Conservation (phyloP, 1,140 invertebrate genomes). For the Euborellia annulipes region DNA sequence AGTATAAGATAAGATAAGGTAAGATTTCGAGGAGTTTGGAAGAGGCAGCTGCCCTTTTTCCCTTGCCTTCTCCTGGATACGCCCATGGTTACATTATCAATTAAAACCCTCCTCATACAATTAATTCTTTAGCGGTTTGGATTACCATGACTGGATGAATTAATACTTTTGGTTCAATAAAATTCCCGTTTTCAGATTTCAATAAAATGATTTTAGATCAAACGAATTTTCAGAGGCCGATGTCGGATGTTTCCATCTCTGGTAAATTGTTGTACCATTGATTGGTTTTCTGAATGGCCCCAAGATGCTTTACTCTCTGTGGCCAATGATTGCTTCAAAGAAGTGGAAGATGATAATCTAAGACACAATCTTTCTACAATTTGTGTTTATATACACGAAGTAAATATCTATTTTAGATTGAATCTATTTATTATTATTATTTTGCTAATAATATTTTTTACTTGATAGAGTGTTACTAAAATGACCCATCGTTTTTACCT, state of each 20-base stretch:
- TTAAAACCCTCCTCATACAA: no score
- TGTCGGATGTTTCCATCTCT: conserved; percentile 80
- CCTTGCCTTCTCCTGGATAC: no score
- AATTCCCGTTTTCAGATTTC: no score
- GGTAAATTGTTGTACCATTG: conserved; percentile 85
- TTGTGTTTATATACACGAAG: conserved; percentile 60
- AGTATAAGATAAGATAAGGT: no score
- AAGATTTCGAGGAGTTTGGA: no score
- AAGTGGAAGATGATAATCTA: conserved; percentile 27
- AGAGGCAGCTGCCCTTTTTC: no score
- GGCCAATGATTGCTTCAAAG: conserved; percentile 39
- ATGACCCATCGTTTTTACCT: conserved; percentile 56
- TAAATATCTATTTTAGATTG: conserved; percentile 17
- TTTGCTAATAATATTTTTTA: conserved; percentile 1
- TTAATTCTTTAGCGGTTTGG: no score
- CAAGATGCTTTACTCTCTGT: conserved; percentile 72
- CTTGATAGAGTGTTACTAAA: conserved; percentile 50
- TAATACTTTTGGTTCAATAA: no score
- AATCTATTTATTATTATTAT: conserved; percentile 2
- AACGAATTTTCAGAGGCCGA: conserved; percentile 36
- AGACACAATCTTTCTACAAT: conserved; percentile 42
- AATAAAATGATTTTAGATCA: no score
- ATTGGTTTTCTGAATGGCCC: conserved; percentile 87
- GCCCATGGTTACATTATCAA: no score
- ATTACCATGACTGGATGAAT: no score